Percentiles rank a stretch among this genome's conserved stretches.
These are phyloP conservation scores for Tauraco hartlaubi DNA, from an alignment of 2,797 vertebrate genomes.

Conservation along the genomic window DNA sequence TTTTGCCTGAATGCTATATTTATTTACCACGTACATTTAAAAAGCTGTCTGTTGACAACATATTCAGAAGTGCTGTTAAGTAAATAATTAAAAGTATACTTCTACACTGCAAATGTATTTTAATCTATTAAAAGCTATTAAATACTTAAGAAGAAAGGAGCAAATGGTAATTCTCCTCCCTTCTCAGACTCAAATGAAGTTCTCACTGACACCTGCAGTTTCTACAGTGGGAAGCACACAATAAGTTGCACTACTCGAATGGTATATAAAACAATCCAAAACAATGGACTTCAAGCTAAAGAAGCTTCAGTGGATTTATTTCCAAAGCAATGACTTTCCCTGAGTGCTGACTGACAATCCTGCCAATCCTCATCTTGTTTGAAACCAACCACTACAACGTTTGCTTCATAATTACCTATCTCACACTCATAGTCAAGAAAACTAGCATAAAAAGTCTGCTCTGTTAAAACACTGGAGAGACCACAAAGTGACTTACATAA, in stretches of 20 bases:
- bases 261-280: background rate
- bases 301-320: background rate
- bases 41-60: background rate
- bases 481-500: background rate
- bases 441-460: background rate
- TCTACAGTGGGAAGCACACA: background rate
- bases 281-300: background rate
- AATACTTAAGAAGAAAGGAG: background rate
- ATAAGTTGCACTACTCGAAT: rapidly evolving
- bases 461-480: background rate
- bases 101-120: background rate
- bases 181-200: background rate
- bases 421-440: background rate
- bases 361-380: background rate
- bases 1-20: background rate
- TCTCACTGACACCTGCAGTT: background rate
- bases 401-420: background rate
- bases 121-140: background rate
- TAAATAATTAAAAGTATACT: background rate
- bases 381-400: background rate
- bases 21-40: background rate
- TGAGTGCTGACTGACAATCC: background rate
- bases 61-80: background rate
- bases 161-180: background rate
- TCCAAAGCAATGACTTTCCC: background rate